Conservation (phyloP, 2,797 vertebrate genomes). For the Limosa lapponica region DNA sequence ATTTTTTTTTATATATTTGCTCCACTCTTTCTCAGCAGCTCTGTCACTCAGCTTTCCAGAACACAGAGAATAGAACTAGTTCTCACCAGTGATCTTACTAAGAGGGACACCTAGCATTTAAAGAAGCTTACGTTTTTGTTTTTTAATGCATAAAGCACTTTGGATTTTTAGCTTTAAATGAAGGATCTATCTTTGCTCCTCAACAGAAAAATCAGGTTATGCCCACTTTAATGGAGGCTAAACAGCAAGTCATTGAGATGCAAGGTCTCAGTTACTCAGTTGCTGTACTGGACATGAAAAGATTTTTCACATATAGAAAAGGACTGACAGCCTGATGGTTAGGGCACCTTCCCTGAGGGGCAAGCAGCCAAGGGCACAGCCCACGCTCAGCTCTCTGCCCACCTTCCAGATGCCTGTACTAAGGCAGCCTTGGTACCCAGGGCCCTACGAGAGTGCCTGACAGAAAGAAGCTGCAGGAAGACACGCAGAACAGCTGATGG, state of each 20-base stretch:
- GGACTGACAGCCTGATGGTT: background rate
- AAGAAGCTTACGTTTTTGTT: background rate
- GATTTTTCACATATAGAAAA: background rate
- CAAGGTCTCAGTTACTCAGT: background rate
- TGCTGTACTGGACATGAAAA: background rate
- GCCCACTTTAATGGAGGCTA: background rate
- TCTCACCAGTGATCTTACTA: background rate
- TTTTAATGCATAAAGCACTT: background rate
- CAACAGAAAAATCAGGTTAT: background rate
- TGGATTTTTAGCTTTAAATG: background rate
- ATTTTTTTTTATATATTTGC: background rate
- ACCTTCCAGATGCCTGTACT: background rate
- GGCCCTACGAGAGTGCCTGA: fast-evolving
- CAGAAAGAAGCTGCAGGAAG: background rate
- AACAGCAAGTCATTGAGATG: background rate
- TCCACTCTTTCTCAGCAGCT: background rate
- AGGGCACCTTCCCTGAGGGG: background rate
- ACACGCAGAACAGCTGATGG: background rate
- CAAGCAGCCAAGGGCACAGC: background rate
- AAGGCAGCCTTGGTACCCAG: fast-evolving
- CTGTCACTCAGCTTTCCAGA: background rate
- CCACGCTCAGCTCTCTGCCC: background rate
- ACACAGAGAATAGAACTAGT: background rate
- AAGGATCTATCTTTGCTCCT: background rate
- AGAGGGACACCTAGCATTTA: background rate